Percentiles rank a stretch among this genome's conserved stretches.
Conservation (phyloP, 2,113 vertebrate species). For the Eulemur rufifrons region DNA sequence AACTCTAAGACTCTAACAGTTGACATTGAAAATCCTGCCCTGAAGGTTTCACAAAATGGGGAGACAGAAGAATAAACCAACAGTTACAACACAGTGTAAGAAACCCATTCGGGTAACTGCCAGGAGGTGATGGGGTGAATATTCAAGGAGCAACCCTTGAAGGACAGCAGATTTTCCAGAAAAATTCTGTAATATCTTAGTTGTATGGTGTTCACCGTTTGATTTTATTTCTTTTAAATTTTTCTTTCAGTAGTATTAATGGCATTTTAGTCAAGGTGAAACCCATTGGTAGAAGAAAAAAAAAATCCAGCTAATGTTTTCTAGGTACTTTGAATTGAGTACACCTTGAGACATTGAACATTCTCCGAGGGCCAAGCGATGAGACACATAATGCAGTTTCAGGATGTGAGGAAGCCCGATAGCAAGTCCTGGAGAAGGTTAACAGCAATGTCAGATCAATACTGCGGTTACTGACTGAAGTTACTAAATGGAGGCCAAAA, state of each 20-base stretch:
- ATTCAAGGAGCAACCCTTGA: not conserved
- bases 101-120: not conserved
- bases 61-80: not conserved
- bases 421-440: not conserved
- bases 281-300: not conserved
- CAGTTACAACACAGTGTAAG: too few species aligned
- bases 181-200: not conserved
- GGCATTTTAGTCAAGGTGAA: not conserved
- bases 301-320: not conserved
- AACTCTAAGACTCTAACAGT: not conserved
- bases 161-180: not conserved
- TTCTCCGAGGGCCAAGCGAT: not conserved
- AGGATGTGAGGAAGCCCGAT: not conserved
- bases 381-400: fast-evolving
- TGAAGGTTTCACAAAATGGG: not conserved
- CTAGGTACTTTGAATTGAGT: not conserved
- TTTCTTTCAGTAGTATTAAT: not conserved
- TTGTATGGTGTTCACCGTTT: not conserved
- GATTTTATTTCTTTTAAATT: not conserved
- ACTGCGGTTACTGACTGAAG: not conserved
- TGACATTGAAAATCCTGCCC: too few species aligned
- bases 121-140: not conserved
- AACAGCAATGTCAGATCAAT: not conserved
- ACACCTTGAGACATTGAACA: not conserved
- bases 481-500: not conserved